These are phyloP conservation scores for Diogma glabrata DNA, from an alignment of 2,888 invertebrate species.

Conservation along the genomic window DNA sequence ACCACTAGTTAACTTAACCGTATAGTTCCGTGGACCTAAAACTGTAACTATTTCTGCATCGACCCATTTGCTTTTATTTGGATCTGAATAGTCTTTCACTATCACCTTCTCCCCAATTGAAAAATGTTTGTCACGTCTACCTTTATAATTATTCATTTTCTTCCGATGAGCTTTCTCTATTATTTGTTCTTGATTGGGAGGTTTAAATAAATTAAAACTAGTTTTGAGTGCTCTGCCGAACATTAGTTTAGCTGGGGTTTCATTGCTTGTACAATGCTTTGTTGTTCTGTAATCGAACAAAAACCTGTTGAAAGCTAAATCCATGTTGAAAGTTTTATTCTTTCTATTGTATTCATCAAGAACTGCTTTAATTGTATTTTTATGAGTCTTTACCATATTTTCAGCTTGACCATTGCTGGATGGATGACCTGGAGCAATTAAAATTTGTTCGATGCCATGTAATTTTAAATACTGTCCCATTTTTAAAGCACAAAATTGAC, in stretches of 20 bases:
- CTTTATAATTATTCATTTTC: not conserved
- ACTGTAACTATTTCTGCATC: not conserved
- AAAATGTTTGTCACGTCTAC: not conserved
- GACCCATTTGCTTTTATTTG: not conserved
- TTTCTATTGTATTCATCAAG: no score
- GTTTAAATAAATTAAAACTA: not conserved
- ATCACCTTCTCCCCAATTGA: not conserved
- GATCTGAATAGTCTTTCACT: not conserved
- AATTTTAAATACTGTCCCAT: not conserved
- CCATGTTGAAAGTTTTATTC: not conserved
- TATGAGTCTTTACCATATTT: not conserved
- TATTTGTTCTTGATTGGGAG: not conserved
- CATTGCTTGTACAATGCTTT: constrained; percentile 2
- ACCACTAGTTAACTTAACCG: not conserved
- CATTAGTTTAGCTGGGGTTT: not conserved
- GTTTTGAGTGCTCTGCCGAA: not conserved
- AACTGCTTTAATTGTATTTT: no score
- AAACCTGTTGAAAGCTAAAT: no score
- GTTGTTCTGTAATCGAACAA: not conserved
- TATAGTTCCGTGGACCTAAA: not conserved
- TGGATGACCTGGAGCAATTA: not conserved
- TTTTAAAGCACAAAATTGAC: not conserved
- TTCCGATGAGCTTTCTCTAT: not conserved
- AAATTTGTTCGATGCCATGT: not conserved
- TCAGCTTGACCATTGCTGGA: not conserved